Conservation (phyloP, 1,140 invertebrate genomes). For the Oreohelix idahoensis region DNA sequence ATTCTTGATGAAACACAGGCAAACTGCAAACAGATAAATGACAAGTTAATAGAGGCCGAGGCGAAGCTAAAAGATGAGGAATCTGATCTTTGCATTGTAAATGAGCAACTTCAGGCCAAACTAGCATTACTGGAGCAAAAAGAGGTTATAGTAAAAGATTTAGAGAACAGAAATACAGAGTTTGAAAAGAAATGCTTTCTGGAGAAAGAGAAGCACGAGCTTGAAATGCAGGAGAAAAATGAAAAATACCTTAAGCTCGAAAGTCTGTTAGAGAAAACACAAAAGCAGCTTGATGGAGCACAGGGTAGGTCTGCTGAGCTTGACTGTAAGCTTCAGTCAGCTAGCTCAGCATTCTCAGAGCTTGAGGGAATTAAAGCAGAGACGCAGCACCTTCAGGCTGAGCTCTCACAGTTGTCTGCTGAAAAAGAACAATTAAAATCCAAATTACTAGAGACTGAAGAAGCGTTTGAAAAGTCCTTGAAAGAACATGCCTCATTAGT, state of each 20-base stretch:
- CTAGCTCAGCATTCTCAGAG: background rate
- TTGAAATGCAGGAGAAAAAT: background rate
- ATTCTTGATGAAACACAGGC: conserved; percentile 57
- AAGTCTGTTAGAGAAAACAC: background rate
- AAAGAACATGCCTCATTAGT: background rate
- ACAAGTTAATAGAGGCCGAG: conserved; percentile 42
- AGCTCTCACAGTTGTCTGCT: background rate
- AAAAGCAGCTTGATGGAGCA: conserved; percentile 1
- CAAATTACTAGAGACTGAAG: background rate
- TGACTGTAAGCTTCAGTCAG: conserved; percentile 35
- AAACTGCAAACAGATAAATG: conserved; percentile 44
- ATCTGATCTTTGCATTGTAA: conserved; percentile 19
- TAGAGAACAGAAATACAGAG: background rate
- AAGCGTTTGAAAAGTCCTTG: background rate
- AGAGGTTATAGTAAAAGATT: background rate
- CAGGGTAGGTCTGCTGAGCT: conserved; percentile 20
- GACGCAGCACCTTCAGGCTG: background rate
- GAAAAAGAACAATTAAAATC: background rate
- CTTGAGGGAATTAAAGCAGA: background rate
- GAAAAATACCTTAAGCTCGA: background rate
- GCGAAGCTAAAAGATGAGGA: conserved; percentile 30
- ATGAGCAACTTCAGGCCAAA: background rate
- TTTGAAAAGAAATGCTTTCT: background rate
- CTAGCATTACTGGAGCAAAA: background rate
- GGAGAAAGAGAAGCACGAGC: background rate